Percentiles rank a stretch among this genome's conserved stretches.
phyloP scores from a whole-genome alignment of 1,140 invertebrate species.

The Bombus haemorrhoidalis region DNA sequence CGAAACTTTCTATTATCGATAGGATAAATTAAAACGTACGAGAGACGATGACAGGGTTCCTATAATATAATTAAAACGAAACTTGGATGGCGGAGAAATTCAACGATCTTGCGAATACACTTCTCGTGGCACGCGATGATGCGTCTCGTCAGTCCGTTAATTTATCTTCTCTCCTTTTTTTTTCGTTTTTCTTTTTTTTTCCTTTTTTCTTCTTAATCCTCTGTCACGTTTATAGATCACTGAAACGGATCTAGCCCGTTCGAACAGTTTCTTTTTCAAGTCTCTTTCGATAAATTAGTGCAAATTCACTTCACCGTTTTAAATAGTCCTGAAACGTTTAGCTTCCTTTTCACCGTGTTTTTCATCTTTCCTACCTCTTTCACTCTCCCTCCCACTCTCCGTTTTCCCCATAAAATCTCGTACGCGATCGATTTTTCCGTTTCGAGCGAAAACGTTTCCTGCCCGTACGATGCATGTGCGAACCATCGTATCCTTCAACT shows the following conservation, averaged over 20 bases:
- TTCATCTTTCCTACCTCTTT: no score
- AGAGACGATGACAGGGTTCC: no score
- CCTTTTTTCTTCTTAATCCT: conserved; percentile 1
- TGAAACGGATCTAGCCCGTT: neutral
- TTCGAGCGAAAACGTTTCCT: conserved; percentile 34
- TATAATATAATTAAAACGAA: neutral
- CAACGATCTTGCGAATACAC: neutral
- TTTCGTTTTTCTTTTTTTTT: rapidly evolving
- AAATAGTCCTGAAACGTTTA: conserved; percentile 5
- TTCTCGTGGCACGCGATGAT: conserved; percentile 18
- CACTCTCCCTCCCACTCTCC: neutral
- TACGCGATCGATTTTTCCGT: conserved; percentile 36
- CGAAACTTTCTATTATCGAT: no score
- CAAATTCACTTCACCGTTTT: neutral
- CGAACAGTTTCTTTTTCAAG: conserved; percentile 18
- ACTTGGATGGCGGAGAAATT: neutral
- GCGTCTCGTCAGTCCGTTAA: conserved; percentile 65
- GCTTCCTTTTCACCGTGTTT: no score
- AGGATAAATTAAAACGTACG: no score
- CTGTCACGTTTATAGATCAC: conserved; percentile 43
- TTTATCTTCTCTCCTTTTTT: conserved; percentile 48
- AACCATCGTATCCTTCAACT: conserved; percentile 13
- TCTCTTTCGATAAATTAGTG: conserved; percentile 15
- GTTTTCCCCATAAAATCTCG: neutral
- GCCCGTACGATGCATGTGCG: conserved; percentile 36